A percentile compares a stretch with the other conserved stretches of the same genome.
These are phyloP conservation scores for Platycercus adscitus DNA, from an alignment of 2,113 vertebrate species.

Conservation along the genomic window DNA sequence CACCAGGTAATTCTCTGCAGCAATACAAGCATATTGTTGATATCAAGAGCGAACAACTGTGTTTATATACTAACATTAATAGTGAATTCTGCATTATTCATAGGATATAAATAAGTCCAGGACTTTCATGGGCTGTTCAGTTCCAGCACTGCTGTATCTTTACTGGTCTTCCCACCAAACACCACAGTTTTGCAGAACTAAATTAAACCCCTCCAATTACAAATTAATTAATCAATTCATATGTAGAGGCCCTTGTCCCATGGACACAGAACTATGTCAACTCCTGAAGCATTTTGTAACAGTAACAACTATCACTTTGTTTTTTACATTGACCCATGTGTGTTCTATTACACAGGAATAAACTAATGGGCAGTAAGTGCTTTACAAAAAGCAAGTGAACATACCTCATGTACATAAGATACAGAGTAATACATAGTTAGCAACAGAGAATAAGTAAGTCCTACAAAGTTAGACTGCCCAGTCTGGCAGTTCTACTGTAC, in stretches of 20 bases:
- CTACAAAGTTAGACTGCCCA: constrained; percentile 32
- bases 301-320: neutral
- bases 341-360: neutral
- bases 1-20: neutral
- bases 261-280: neutral
- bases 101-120: neutral
- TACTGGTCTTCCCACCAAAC: neutral
- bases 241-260: neutral
- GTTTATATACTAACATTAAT: neutral
- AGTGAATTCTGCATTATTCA: neutral
- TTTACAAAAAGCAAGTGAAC: neutral
- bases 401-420: neutral
- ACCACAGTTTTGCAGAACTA: neutral
- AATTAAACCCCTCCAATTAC: neutral
- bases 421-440: neutral
- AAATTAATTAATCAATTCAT: neutral
- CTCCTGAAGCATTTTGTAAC: neutral
- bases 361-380: neutral
- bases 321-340: neutral
- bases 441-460: neutral
- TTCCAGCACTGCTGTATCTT: neutral
- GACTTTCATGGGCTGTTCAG: neutral
- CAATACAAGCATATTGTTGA: neutral
- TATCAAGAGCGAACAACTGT: neutral
- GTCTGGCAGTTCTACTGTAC: constrained; percentile 4